Percentiles rank a stretch among this genome's conserved stretches.
These are phyloP conservation scores for Nephrotoma flavescens DNA, from an alignment of 2,888 invertebrate species.

Conservation along the genomic window DNA sequence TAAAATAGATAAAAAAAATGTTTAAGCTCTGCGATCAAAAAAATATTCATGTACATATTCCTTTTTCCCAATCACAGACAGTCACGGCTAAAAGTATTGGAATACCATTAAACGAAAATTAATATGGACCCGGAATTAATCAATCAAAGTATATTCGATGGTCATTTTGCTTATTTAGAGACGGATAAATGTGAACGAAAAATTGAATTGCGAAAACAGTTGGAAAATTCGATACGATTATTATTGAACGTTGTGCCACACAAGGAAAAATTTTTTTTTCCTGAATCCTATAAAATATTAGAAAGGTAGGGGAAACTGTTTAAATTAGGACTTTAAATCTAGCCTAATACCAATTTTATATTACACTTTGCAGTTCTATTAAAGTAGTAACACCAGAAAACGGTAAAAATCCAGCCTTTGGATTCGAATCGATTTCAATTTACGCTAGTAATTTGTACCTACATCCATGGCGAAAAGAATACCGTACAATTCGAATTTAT, in stretches of 20 bases:
- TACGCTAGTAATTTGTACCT: constrained; percentile 74
- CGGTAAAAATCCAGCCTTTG: constrained; percentile 48
- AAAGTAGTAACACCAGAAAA: not conserved
- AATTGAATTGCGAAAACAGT: constrained; percentile 55
- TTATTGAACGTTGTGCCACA: constrained; percentile 65
- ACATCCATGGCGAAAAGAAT: constrained; percentile 84
- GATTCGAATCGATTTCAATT: constrained; percentile 71
- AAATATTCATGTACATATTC: not conserved
- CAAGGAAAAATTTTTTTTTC: constrained; percentile 61
- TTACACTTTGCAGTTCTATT: not conserved
- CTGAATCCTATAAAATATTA: constrained; percentile 61
- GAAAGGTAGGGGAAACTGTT: constrained; percentile 29
- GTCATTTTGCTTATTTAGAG: constrained; percentile 65
- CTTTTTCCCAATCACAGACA: not conserved
- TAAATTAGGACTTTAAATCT: not conserved
- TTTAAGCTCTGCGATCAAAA: not conserved
- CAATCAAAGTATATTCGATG: constrained; percentile 56
- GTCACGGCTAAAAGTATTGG: not conserved
- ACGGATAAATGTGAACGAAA: constrained; percentile 68
- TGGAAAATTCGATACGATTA: constrained; percentile 57
- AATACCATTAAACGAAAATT: not conserved
- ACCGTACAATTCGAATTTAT: constrained; percentile 57
- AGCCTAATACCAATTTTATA: not conserved
- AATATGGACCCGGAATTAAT: constrained; percentile 31
- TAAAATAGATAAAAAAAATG: not conserved